Conservation (phyloP, 2,797 vertebrate species). For the Hyperoplus lanceolatus region DNA sequence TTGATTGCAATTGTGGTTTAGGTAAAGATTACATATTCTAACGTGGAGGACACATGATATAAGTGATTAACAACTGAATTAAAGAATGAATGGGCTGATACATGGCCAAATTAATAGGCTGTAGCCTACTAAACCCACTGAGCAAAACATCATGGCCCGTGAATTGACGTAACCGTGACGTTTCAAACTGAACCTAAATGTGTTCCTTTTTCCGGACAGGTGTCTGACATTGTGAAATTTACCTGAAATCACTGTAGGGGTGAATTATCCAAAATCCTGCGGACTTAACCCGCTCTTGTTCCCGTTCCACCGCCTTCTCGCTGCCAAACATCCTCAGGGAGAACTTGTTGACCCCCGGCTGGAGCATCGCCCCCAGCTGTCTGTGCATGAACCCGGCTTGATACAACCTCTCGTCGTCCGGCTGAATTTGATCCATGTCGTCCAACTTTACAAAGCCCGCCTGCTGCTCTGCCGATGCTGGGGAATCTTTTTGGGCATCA, state of each 20-base stretch:
- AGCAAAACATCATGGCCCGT: slow-evolving; percentile 49
- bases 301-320: slow-evolving; percentile 98
- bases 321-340: slow-evolving; percentile 99
- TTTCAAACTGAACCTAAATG: slow-evolving; percentile 7
- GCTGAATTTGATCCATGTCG: slow-evolving; percentile 92
- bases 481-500: slow-evolving; percentile 79
- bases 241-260: slow-evolving; percentile 99
- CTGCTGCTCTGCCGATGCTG: slow-evolving; percentile 77
- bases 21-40: slow-evolving; percentile 7
- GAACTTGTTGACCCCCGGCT: slow-evolving; percentile 99
- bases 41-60: neutral
- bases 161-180: slow-evolving; percentile 27
- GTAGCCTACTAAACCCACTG: slow-evolving; percentile 16
- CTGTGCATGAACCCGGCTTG: slow-evolving; percentile 97
- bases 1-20: neutral
- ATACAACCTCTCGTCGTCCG: slow-evolving; percentile 93
- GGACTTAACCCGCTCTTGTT: slow-evolving; percentile 97
- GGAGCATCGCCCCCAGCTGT: slow-evolving; percentile 97
- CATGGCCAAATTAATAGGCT: slow-evolving; percentile 11
- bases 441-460: slow-evolving; percentile 92
- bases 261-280: slow-evolving; percentile 99
- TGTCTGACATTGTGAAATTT: slow-evolving; percentile 63
- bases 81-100: slow-evolving; percentile 31
- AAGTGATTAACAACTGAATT: slow-evolving; percentile 1
- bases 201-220: slow-evolving; percentile 18